Evolutionary conservation across 1,140 invertebrate genomes (phyloP), one percentile per base, ranked within the genome.

Genomic region (Drosophila sp.): DNA sequence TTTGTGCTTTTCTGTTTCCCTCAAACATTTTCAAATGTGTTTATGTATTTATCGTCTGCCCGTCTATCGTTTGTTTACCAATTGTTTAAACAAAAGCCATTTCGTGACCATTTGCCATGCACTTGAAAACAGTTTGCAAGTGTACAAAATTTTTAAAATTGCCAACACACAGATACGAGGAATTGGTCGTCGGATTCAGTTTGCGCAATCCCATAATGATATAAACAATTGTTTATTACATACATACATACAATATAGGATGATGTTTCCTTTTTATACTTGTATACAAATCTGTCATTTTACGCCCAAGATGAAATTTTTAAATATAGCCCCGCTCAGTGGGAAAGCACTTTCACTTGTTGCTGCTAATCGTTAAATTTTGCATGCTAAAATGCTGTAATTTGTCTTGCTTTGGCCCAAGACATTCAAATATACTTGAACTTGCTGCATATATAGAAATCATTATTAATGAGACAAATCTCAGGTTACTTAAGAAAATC

Each of bases 261-360:
- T 68, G 29, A 54, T 72, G 57, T 63, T 3, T 38, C 11, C 11
- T 33, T 33, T 33, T 4, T 33, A 47, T 62, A 68, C 25, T 40
- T 60, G 40, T 54, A 70, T 69, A 57, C 44, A 32, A 74, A 74
- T 69, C 71, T 50, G 71, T 50, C 56, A 69, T 83, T 76, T 30
- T 30, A 73, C 38, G 56, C 61, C 70, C 32, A 71, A 27, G 23
- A 8, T 8, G 8, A 81, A 70, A 33, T 64, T 8, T 76, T 81
- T 87, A 83, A 80, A 70, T 80, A 83, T 83, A 87, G 68, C 32
- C 33, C 61, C 25, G 57, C 61, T 77, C 47, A 44, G 66, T 25
- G 40, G 41, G 17, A 41, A 63, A 71, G 44, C 76, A 89, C 83
- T 87, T 87, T 87, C 83, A 89, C 83, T 89, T 83, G 80, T 80